Evolutionary conservation across 2,888 invertebrate species (phyloP).

Genomic region (Sthenelais limicola): DNA sequence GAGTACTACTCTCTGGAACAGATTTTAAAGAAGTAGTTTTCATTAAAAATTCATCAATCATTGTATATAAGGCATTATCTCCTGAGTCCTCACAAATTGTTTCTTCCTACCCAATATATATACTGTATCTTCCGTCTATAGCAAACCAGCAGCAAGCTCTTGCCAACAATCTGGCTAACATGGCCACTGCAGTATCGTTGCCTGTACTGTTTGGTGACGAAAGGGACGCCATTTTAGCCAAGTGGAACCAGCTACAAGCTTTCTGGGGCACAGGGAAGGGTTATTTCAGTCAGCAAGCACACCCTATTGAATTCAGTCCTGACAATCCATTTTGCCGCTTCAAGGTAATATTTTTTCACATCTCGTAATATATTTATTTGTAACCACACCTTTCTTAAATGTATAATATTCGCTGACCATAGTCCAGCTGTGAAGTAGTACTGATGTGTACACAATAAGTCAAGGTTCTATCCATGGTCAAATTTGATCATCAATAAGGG

Average conservation of each 20-base stretch:
- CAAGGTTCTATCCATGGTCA: too few relatives aligned
- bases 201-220: slow-evolving; percentile 90
- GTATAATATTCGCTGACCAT: too few relatives aligned
- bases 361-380: too few relatives aligned
- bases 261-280: slow-evolving; percentile 79
- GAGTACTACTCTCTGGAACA: too few relatives aligned
- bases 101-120: not conserved
- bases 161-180: slow-evolving; percentile 31
- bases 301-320: slow-evolving; percentile 86
- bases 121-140: not conserved
- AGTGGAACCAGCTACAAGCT: slow-evolving; percentile 92
- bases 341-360: too few relatives aligned
- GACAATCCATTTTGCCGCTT: slow-evolving; percentile 94
- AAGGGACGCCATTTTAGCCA: slow-evolving; percentile 91
- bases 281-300: slow-evolving; percentile 77
- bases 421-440: too few relatives aligned
- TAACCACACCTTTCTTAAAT: too few relatives aligned
- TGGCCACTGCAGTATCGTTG: slow-evolving; percentile 70
- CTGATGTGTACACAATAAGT: too few relatives aligned
- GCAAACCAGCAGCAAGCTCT: slow-evolving; percentile 39
- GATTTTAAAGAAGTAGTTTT: too few relatives aligned
- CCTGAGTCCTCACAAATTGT: not conserved
- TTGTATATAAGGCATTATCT: not conserved
- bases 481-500: too few relatives aligned
- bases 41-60: too few relatives aligned